Conservation (phyloP, 2,888 invertebrate species). For the Pardosa pseudoannulata region DNA sequence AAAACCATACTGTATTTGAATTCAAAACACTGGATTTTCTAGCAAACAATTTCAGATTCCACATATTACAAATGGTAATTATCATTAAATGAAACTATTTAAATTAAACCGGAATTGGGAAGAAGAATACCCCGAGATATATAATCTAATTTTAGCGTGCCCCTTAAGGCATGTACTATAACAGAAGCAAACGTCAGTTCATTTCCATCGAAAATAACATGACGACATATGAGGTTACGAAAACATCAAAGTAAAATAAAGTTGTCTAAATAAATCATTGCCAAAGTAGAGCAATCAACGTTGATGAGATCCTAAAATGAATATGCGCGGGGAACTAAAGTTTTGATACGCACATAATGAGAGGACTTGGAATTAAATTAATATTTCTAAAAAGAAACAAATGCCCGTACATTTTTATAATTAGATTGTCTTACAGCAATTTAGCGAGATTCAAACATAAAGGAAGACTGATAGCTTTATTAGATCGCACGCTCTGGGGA, state of each 20-base stretch:
- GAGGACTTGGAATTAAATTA: background rate
- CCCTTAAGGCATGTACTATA: background rate
- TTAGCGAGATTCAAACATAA: background rate
- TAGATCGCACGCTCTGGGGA: background rate
- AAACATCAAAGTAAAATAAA: slow-evolving; percentile 25
- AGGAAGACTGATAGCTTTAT: slow-evolving; percentile 11
- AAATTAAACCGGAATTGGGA: background rate
- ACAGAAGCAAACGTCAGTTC: background rate
- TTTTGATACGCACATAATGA: slow-evolving; percentile 3
- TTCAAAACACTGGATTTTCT: too few relatives aligned
- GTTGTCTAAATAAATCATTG: slow-evolving; percentile 43
- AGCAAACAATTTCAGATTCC: too few relatives aligned
- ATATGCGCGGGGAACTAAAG: background rate
- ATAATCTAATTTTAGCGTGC: background rate
- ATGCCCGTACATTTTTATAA: slow-evolving; percentile 7
- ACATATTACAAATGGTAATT: too few relatives aligned
- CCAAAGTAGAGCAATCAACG: slow-evolving; percentile 45
- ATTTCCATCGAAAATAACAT: background rate
- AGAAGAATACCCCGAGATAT: background rate
- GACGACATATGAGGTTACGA: background rate
- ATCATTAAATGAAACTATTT: too few relatives aligned
- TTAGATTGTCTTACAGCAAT: slow-evolving; percentile 11
- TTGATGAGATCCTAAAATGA: slow-evolving; percentile 16
- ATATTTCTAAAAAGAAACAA: background rate
- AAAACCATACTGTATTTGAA: too few relatives aligned